Conservation (phyloP, 2,888 invertebrate species). For the Bimastos eiseni region DNA sequence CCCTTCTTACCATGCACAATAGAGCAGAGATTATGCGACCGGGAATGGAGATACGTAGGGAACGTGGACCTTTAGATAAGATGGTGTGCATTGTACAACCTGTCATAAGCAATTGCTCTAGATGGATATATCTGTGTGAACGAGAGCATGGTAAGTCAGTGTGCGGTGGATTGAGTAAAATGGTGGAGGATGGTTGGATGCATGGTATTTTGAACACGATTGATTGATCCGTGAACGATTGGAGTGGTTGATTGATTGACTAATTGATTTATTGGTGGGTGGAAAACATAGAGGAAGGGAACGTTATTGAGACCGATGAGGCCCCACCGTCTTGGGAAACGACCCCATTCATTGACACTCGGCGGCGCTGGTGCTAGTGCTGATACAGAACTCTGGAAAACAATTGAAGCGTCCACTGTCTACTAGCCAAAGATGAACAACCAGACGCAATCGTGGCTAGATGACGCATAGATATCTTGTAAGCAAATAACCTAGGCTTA, state of each 20-base stretch:
- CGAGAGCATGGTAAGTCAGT: not conserved
- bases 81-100: too few relatives aligned
- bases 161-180: too few relatives aligned
- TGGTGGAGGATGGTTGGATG: not conserved
- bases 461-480: not conserved
- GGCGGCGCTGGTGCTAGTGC: not conserved
- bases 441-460: not conserved
- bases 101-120: too few relatives aligned
- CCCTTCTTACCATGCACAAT: too few relatives aligned
- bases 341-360: too few relatives aligned
- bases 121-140: not conserved
- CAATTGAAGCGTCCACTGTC: too few relatives aligned
- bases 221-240: not conserved
- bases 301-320: not conserved
- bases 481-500: not conserved
- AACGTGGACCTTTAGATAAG: too few relatives aligned
- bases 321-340: not conserved
- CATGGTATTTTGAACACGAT: not conserved
- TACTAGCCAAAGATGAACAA: not conserved
- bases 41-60: too few relatives aligned
- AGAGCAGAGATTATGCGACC: too few relatives aligned
- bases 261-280: too few relatives aligned
- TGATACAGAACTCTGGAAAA: not conserved
- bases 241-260: not conserved
- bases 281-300: too few relatives aligned